Evolutionary conservation across 2,113 vertebrate genomes (phyloP), one percentile per base, ranked within the genome.

Genomic region (Pseudorhombus dupliciocellatus): DNA sequence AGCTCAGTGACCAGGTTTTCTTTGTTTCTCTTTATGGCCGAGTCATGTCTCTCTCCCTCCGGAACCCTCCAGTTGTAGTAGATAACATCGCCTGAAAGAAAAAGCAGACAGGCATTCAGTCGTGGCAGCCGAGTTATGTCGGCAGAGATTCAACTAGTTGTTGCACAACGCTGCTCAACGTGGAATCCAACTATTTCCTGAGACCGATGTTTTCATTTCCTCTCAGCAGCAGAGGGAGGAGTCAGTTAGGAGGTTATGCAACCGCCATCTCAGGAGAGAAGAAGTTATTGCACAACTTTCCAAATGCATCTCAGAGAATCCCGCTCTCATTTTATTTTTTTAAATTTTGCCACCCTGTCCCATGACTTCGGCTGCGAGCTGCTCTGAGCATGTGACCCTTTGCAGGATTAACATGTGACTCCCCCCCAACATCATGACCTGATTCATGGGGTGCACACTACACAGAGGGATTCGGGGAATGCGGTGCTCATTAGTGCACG

Each of bases 21-120:
- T 20, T 4, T 70, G 75, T 93, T 87, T 64, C 93, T 89, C 70
- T 91, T 53, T 22, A 88, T 0, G 4, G 93, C 87, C 6, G 89
- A 87, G 14, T 94, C 91, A 1, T 90, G 91, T 22, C 90, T 85
- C 91, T 94, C 93, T 2, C 5, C 84, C 51, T 93, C 92, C 0
- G 93, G 93, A 15, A 93, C 69, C 12, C 42, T 73, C 55, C 65
- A 77, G 5, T 55, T 57, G 44, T 94, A 94, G 68, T 82, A 89
- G 63, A 84, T 64, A 10, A 89, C 73, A 1, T 87, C 61, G 0
- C 0, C 91, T 93, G 66, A 11, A 69, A 76, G 24, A 53, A 73
- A 25, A 37, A 11, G 10, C 11, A 50, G 26, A 72, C 51, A 62
- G 20, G 1, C 11, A 20, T 51, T 77, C 46, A 59, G 31, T 24